Evolutionary conservation across 2,113 vertebrate species (phyloP).

Genomic region (Saccopteryx bilineata): DNA sequence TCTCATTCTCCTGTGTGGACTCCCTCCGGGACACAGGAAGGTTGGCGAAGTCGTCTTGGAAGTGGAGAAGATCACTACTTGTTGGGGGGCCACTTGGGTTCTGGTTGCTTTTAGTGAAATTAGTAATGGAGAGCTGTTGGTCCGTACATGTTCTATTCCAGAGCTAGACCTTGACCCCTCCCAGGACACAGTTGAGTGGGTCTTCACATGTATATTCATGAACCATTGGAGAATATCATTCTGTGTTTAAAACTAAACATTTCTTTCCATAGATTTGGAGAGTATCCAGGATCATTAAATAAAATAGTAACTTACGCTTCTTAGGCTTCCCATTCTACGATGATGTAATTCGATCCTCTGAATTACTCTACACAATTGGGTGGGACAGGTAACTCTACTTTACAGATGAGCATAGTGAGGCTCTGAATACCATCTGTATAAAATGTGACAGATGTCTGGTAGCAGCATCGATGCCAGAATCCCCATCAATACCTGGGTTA

Average conservation of each 20-base stretch:
- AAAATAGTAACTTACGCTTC: background rate
- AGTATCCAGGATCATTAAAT: background rate
- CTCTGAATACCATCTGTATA: background rate
- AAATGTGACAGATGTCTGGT: background rate
- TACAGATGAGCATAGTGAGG: background rate
- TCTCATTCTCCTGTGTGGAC: background rate
- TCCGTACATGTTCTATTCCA: background rate
- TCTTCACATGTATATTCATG: background rate
- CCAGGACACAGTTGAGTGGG: background rate
- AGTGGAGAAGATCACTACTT: background rate
- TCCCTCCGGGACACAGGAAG: background rate
- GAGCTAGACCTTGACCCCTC: background rate
- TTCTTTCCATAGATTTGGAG: slow-evolving; percentile 7
- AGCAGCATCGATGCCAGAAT: background rate
- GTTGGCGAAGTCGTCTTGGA: background rate
- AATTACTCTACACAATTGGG: background rate
- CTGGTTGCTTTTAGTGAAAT: background rate
- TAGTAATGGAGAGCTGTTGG: background rate
- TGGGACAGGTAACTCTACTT: background rate
- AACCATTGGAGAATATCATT: background rate
- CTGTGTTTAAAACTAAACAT: background rate
- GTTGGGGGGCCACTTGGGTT: background rate
- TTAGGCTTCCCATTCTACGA: background rate
- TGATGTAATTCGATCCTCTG: background rate
- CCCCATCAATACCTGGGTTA: background rate